phyloP scores from a whole-genome alignment of 2,797 vertebrate genomes.

The Pangasius larnaudii region DNA sequence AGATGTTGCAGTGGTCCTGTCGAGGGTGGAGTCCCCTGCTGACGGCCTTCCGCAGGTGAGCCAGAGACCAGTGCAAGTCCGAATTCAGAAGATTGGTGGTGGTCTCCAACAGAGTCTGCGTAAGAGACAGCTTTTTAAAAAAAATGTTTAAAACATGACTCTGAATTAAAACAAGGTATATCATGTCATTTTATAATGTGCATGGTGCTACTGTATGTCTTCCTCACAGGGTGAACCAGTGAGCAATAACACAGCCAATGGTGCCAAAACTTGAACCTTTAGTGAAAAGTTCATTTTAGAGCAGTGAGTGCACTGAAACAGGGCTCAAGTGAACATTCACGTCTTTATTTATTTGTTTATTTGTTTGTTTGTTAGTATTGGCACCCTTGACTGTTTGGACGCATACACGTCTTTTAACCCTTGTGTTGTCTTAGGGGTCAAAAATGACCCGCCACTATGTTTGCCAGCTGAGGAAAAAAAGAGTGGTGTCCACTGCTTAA shows the following conservation, averaged over 20 bases:
- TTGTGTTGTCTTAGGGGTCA: too few species aligned
- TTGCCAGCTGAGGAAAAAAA: too few species aligned
- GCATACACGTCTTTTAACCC: neutral
- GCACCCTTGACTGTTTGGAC: neutral
- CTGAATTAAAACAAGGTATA: neutral
- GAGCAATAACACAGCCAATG: neutral
- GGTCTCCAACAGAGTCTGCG: slow-evolving; percentile 92
- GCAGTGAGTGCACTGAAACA: neutral
- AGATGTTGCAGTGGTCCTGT: slow-evolving; percentile 93
- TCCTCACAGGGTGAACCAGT: neutral
- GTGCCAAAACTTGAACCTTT: neutral
- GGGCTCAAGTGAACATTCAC: neutral
- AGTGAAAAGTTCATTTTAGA: neutral
- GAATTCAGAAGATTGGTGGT: slow-evolving; percentile 93
- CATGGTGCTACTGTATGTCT: neutral
- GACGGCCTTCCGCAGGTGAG: slow-evolving; percentile 88
- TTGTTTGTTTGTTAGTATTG: neutral
- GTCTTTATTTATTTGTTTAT: neutral
- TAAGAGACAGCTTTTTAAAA: neutral
- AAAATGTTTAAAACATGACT: neutral
- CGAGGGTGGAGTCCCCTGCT: slow-evolving; percentile 90
- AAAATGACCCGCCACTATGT: too few species aligned
- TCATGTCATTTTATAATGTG: neutral
- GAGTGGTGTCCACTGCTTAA: too few species aligned
- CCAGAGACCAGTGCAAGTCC: slow-evolving; percentile 96